Evolutionary conservation across 2,888 invertebrate species (phyloP).

Genomic region (Heterodera filipjevi): DNA sequence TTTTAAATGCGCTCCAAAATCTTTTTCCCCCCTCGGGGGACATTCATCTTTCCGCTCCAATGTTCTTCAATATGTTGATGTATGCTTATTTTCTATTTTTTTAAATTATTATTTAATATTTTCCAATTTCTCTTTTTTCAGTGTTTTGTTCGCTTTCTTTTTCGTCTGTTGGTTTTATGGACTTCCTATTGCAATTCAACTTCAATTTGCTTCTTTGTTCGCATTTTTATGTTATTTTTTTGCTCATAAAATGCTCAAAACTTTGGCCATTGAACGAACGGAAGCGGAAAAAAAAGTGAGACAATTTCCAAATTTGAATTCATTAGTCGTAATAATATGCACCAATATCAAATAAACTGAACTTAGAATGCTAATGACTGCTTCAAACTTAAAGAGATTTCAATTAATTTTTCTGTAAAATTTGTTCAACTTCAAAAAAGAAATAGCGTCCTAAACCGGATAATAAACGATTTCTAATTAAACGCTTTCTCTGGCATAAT

Average conservation of each 20-base stretch:
- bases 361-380: too few relatives aligned
- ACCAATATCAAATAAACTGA: too few relatives aligned
- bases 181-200: neutral
- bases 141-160: neutral
- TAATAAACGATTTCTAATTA: too few relatives aligned
- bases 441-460: too few relatives aligned
- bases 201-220: neutral
- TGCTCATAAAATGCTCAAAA: neutral
- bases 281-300: neutral
- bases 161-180: neutral
- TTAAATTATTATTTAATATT: neutral
- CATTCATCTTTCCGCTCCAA: neutral
- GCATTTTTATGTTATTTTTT: neutral
- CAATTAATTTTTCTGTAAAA: too few relatives aligned
- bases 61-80: slow-evolving; percentile 3
- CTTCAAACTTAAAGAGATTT: too few relatives aligned
- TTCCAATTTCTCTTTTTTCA: neutral
- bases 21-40: neutral
- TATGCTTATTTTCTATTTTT: neutral
- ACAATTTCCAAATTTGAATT: too few relatives aligned
- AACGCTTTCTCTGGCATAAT: too few relatives aligned
- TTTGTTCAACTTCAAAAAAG: too few relatives aligned
- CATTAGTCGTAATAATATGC: too few relatives aligned
- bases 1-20: neutral
- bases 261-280: neutral